Evolutionary conservation across 1,140 invertebrate genomes (phyloP).

Genomic region (Zaprionus camerounensis): DNA sequence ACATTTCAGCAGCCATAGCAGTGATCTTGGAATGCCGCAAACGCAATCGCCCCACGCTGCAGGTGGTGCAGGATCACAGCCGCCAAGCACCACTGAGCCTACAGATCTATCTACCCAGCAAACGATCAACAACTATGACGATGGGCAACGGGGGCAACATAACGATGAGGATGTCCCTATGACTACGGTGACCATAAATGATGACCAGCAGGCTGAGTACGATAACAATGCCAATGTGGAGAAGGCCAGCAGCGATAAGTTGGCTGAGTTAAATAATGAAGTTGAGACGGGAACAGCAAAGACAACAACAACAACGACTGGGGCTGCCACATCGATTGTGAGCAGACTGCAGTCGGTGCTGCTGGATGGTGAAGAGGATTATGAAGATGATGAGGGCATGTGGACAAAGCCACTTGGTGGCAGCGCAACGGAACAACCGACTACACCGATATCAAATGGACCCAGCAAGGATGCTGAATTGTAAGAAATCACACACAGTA

Average conservation of each 20-base stretch:
- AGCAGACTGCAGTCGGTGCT: conserved; percentile 73
- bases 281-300: conserved; percentile 14
- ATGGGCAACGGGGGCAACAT: conserved; percentile 18
- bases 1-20: conserved; percentile 75
- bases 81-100: conserved; percentile 8
- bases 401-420: conserved; percentile 78
- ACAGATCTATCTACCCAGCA: conserved; percentile 5
- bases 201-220: conserved; percentile 69
- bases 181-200: conserved; percentile 22
- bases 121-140: conserved; percentile 9
- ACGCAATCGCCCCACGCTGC: conserved; percentile 9
- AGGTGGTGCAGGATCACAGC: conserved; percentile 11
- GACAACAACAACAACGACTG: conserved; percentile 12
- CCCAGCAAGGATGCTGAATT: conserved; percentile 68
- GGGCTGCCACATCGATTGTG: conserved; percentile 60
- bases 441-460: conserved; percentile 58
- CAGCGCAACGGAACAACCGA: conserved; percentile 35
- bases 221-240: conserved; percentile 83
- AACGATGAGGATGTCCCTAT: conserved; percentile 40
- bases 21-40: conserved; percentile 65
- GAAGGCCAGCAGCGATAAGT: conserved; percentile 64
- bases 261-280: conserved; percentile 40
- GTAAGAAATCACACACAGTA: conserved; percentile 48
- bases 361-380: conserved; percentile 75
- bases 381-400: conserved; percentile 81